Percentiles rank a stretch among this genome's conserved stretches.
Conservation (phyloP, 2,113 vertebrate genomes). For the Boulengeromyrus knoepffleri region DNA sequence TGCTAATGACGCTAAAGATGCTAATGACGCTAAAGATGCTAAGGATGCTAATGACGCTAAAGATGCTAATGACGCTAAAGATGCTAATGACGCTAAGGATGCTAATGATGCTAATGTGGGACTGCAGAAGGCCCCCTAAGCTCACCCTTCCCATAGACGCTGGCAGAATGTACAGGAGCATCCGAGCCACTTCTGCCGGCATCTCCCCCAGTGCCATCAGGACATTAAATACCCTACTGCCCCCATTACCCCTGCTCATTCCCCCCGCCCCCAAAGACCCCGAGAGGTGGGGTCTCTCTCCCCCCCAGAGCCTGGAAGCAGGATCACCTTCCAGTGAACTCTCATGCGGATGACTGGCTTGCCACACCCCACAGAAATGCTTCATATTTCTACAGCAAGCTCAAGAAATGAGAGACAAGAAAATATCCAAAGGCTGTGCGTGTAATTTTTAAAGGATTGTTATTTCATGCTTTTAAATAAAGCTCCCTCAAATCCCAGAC, state of each 20-base stretch:
- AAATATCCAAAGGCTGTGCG: neutral
- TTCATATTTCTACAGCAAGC: neutral
- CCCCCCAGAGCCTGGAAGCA: neutral
- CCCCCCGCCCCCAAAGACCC: constrained; percentile 23
- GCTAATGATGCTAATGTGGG: neutral
- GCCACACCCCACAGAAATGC: neutral
- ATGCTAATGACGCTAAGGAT: neutral
- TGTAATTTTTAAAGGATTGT: neutral
- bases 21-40: neutral
- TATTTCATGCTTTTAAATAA: neutral
- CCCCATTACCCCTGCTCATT: too few relatives aligned
- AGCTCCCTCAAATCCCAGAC: neutral
- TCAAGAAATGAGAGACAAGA: neutral
- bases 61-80: neutral
- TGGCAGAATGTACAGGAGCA: neutral
- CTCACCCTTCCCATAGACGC: neutral
- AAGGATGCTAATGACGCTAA: neutral
- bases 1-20: neutral
- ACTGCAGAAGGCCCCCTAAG: neutral
- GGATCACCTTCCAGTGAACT: neutral
- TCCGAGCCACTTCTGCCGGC: neutral
- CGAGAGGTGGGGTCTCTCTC: neutral
- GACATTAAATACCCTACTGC: neutral
- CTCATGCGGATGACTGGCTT: neutral
- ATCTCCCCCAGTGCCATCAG: neutral